Evolutionary conservation across 2,888 invertebrate genomes (phyloP).

Genomic region (Pollenia griseotomentosa): DNA sequence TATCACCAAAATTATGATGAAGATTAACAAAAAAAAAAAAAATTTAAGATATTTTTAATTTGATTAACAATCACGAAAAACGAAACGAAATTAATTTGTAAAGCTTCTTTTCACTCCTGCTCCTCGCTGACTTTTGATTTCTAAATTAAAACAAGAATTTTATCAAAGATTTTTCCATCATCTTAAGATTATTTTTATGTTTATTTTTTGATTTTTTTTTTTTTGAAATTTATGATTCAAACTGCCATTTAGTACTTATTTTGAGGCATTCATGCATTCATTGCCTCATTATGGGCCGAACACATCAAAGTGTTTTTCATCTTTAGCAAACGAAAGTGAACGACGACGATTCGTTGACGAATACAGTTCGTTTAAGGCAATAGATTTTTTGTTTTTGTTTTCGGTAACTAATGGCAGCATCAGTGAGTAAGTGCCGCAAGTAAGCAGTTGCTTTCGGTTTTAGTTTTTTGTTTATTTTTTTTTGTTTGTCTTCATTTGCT

Average conservation of each 20-base stretch:
- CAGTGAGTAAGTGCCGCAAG: slow-evolving; percentile 1
- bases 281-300: slow-evolving; percentile 71
- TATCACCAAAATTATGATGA: neutral
- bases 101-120: neutral
- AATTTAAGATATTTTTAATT: neutral
- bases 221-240: neutral
- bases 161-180: slow-evolving; percentile 31
- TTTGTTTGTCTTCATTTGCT: slow-evolving; percentile 66
- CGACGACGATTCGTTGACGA: neutral
- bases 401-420: neutral
- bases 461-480: neutral
- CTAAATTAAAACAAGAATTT: slow-evolving; percentile 5
- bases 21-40: neutral
- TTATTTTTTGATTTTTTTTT: slow-evolving; percentile 1
- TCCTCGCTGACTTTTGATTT: neutral
- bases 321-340: neutral
- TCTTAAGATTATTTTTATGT: neutral
- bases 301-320: slow-evolving; percentile 69
- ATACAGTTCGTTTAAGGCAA: slow-evolving; percentile 46
- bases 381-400: neutral
- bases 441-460: neutral
- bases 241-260: slow-evolving; percentile 67
- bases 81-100: slow-evolving; percentile 40
- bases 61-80: slow-evolving; percentile 1
- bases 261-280: slow-evolving; percentile 71